A percentile compares a stretch with the other conserved stretches of the same genome.
Conservation (phyloP, 1,140 invertebrate species). For the Pogonus chalceus region DNA sequence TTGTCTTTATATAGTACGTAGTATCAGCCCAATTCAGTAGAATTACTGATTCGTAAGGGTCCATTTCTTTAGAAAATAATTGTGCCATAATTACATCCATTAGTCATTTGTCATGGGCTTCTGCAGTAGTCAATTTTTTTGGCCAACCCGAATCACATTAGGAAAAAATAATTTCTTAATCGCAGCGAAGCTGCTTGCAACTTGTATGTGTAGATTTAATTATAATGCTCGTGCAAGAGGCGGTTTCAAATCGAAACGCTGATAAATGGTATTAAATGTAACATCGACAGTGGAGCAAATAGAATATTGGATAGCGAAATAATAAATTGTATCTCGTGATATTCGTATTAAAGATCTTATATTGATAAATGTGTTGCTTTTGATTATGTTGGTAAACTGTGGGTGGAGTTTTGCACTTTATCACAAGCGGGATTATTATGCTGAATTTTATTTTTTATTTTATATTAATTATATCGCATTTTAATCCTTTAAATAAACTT, state of each 20-base stretch:
- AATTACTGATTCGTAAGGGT: conserved; percentile 5
- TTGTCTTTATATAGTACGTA: neutral
- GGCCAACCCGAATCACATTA: neutral
- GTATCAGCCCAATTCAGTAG: neutral
- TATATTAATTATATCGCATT: too few relatives aligned
- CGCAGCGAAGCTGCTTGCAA: neutral
- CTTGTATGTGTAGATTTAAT: neutral
- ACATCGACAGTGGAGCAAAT: neutral
- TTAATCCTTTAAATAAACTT: too few relatives aligned
- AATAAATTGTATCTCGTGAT: neutral
- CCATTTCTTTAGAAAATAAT: conserved; percentile 2
- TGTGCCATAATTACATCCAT: neutral
- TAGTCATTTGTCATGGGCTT: neutral
- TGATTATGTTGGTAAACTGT: neutral
- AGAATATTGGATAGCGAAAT: neutral
- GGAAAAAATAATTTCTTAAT: conserved; percentile 1
- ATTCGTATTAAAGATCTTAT: neutral
- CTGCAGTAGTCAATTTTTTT: neutral
- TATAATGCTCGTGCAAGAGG: neutral
- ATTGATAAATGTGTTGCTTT: neutral
- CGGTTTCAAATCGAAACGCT: neutral
- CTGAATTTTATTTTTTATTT: too few relatives aligned
- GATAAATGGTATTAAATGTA: neutral
- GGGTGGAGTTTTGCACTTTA: neutral
- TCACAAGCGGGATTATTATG: too few relatives aligned